Evolutionary conservation across 1,140 invertebrate genomes (phyloP).

Genomic region (Lerema accius): DNA sequence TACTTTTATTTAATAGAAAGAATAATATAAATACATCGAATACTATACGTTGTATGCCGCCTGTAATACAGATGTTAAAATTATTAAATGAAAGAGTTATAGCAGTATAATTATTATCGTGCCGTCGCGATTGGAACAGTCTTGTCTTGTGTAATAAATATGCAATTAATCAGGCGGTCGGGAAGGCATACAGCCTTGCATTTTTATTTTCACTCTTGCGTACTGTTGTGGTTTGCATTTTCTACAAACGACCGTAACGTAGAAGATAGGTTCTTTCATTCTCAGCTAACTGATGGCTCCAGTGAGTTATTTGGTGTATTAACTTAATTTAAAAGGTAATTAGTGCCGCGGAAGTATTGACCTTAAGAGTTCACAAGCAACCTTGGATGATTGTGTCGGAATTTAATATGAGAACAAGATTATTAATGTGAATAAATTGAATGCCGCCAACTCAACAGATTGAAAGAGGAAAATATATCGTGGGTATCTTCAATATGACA

Average conservation of each 20-base stretch:
- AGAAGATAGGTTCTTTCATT: not conserved
- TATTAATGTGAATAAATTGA: no score
- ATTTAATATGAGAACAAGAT: not conserved
- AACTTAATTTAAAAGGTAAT: not conserved
- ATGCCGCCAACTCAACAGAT: no score
- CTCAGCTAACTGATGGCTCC: not conserved
- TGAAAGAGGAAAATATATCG: no score
- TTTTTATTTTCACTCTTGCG: slow-evolving; percentile 28
- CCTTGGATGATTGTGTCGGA: not conserved
- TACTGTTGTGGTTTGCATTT: not conserved
- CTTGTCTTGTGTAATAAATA: slow-evolving; percentile 15
- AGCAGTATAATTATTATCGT: no score
- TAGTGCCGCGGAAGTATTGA: not conserved
- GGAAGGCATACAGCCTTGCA: slow-evolving; percentile 16
- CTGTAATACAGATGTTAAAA: no score
- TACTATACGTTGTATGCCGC: no score
- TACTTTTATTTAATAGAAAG: no score
- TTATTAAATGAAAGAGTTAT: no score
- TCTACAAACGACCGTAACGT: no score
- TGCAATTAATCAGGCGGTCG: slow-evolving; percentile 20
- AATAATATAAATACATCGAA: no score
- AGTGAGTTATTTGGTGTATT: not conserved
- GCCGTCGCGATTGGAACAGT: not conserved
- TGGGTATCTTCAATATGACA: no score
- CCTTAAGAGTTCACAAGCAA: not conserved